These are phyloP conservation scores for Ascaphus truei DNA, from an alignment of 2,113 vertebrate species.

Conservation along the genomic window DNA sequence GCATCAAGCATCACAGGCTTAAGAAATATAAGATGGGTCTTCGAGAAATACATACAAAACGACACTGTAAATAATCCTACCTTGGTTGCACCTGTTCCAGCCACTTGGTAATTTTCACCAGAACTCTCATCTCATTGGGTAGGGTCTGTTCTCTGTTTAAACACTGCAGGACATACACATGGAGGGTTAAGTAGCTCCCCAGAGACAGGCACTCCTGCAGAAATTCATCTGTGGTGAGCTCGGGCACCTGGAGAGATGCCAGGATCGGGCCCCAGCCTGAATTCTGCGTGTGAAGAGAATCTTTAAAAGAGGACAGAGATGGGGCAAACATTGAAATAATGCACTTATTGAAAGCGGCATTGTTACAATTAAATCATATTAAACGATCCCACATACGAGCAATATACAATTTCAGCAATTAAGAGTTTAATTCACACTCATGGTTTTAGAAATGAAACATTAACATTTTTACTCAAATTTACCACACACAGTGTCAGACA, in stretches of 20 bases:
- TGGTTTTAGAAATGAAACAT: no score
- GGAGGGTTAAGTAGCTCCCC: conserved; percentile 88
- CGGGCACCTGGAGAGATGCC: conserved; percentile 90
- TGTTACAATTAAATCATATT: neutral
- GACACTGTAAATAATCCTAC: no score
- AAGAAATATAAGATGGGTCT: no score
- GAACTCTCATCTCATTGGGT: conserved; percentile 78
- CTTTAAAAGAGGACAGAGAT: conserved; percentile 48
- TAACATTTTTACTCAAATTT: no score
- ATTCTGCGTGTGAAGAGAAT: conserved; percentile 55
- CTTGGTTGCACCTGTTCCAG: conserved; percentile 83
- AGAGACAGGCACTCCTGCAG: conserved; percentile 85
- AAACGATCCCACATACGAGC: no score
- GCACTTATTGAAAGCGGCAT: no score
- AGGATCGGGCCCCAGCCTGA: conserved; percentile 91
- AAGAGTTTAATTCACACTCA: no score
- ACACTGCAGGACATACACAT: conserved; percentile 86
- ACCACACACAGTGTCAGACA: no score
- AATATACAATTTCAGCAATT: no score
- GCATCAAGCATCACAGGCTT: no score
- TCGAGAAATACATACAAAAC: no score
- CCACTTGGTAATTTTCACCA: conserved; percentile 83
- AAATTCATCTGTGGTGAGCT: conserved; percentile 91
- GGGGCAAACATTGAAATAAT: no score
- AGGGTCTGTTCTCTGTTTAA: conserved; percentile 84